These are phyloP conservation scores for Acleris literana DNA, from an alignment of 2,888 invertebrate species.

Conservation along the genomic window DNA sequence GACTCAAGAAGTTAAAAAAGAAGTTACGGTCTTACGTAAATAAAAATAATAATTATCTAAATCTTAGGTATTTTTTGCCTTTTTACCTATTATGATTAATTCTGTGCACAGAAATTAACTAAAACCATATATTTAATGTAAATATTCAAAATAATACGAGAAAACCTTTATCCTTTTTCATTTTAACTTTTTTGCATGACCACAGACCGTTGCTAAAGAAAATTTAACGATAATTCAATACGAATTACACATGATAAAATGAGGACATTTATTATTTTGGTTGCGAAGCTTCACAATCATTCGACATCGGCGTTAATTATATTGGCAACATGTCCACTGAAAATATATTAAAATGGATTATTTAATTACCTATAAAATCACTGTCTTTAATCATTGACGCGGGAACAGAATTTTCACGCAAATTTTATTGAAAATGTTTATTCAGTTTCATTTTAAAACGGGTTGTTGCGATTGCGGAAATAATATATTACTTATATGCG, in stretches of 20 bases:
- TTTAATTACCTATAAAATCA: slow-evolving; percentile 21
- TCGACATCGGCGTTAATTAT: slow-evolving; percentile 24
- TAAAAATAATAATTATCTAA: no score
- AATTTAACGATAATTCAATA: neutral
- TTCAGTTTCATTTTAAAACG: neutral
- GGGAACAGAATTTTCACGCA: slow-evolving; percentile 7
- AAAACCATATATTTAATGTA: no score
- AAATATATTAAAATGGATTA: slow-evolving; percentile 22
- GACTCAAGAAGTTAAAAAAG: no score
- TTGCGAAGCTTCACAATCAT: slow-evolving; percentile 14
- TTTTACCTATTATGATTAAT: no score
- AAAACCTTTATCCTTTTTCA: no score
- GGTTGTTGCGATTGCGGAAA: neutral
- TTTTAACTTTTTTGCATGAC: no score
- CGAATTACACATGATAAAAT: slow-evolving; percentile 11
- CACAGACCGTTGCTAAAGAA: neutral
- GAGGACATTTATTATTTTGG: slow-evolving; percentile 11
- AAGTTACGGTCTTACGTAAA: no score
- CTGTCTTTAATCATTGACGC: slow-evolving; percentile 26
- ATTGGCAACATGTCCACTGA: slow-evolving; percentile 18
- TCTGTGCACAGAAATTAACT: no score
- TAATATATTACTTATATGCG: no score
- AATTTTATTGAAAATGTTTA: slow-evolving; percentile 1
- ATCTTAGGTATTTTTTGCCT: no score
- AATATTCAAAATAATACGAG: no score